A percentile compares a stretch with the other conserved stretches of the same genome.
phyloP scores from a whole-genome alignment of 1,140 invertebrate species.

The Aplysia californica region DNA sequence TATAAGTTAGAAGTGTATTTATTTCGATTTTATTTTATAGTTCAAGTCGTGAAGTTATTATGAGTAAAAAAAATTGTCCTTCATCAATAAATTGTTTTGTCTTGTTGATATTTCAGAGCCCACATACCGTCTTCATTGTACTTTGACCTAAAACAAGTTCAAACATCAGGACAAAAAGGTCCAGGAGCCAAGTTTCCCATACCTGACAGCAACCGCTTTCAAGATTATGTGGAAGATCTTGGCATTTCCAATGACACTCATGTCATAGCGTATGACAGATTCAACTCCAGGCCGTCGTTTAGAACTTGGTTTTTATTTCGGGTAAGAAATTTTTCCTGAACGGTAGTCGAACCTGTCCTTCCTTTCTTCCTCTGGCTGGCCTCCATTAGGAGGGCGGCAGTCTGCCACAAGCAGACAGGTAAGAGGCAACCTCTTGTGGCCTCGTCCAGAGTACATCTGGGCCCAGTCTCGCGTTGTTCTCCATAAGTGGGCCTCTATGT shows the following conservation, averaged over 20 bases:
- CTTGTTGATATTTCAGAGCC: conserved; percentile 14
- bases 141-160: conserved; percentile 22
- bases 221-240: conserved; percentile 49
- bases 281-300: conserved; percentile 38
- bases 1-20: too few species aligned
- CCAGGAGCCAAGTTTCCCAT: conserved; percentile 43
- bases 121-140: conserved; percentile 7
- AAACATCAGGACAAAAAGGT: background rate
- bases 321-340: conserved; percentile 36
- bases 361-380: too few species aligned
- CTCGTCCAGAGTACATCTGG: too few species aligned
- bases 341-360: too few species aligned
- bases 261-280: conserved; percentile 53
- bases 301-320: conserved; percentile 58
- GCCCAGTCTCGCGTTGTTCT: too few species aligned
- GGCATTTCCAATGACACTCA: conserved; percentile 53
- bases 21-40: too few species aligned
- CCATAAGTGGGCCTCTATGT: too few species aligned
- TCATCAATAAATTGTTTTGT: background rate
- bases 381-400: too few species aligned
- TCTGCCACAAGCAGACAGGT: too few species aligned
- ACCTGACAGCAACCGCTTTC: conserved; percentile 48
- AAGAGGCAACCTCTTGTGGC: too few species aligned
- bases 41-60: too few species aligned
- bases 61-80: too few species aligned